Evolutionary conservation across 2,113 vertebrate species (phyloP).

Genomic region (Gnathonemus longibarbis): DNA sequence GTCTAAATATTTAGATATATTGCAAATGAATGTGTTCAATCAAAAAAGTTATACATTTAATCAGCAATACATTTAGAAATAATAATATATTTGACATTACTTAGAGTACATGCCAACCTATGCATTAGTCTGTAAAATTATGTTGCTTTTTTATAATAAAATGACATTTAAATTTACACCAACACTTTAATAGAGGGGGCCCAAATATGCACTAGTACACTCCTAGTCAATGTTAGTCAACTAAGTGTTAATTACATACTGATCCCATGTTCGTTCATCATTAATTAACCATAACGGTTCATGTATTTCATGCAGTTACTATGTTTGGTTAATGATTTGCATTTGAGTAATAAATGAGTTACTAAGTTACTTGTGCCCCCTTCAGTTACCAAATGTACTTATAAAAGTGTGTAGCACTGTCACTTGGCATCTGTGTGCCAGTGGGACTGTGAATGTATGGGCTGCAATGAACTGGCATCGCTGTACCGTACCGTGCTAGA

Average conservation of each 20-base stretch:
- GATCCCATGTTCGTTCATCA: background rate
- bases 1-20: background rate
- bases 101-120: background rate
- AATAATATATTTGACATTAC: background rate
- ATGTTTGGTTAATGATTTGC: background rate
- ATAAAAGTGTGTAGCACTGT: background rate
- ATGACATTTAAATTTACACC: background rate
- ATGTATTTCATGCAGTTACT: background rate
- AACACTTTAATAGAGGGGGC: background rate
- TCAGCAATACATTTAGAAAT: background rate
- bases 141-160: background rate
- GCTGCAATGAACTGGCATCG: background rate
- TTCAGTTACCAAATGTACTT: background rate
- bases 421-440: background rate
- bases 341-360: background rate
- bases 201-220: background rate
- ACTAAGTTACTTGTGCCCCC: background rate
- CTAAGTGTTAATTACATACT: background rate
- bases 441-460: background rate
- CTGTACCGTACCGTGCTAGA: background rate
- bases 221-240: background rate
- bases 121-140: background rate
- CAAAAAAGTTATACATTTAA: background rate
- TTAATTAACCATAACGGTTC: background rate
- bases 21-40: background rate